Evolutionary conservation across 2,888 invertebrate species (phyloP), one percentile per base, ranked within the genome.

Genomic region (Drosophila tanythrix): DNA sequence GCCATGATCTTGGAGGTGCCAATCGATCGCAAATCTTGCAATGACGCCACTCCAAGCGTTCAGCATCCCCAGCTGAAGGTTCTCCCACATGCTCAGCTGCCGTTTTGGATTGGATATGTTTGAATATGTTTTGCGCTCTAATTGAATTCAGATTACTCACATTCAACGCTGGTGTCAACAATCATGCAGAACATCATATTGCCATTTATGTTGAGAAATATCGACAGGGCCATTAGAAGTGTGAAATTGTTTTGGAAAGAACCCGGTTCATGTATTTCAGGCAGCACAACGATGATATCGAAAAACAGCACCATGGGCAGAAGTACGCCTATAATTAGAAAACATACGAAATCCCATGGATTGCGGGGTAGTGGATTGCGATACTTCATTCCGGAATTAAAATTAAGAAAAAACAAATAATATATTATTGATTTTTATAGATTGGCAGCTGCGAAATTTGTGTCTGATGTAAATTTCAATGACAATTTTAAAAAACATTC

Each of bases 1-100:
- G 99, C 95, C 97, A 98, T 1, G 98, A 96, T 58, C 99, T 94
- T 2, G 98, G 97, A 2, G 97, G 97, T 3, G 95, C 94, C 7
- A 95, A 70, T 52, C 94, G 94, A 90, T 97, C 96, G 65, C 99
- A 99, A 0, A 94, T 93, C 4, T 94, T 90, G 93, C 75, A 75
- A 31, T 51, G n/a, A 1, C 31, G 29, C 75, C 75, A 75, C 1
- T 61, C 64, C 13, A n/a, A 6, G 0, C 35, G 27, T 1, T 40
- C 50, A 3, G n/a, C 13, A 7, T 60, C 29, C 11, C 6, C 27
- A 25, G 33, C 46, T 5, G 46, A 13, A 21, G 51, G 58, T 0
- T 27, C 27, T 29, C 15, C 5, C 13, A 13, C 1, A 7, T 38
- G 31, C 1, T 18, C 4, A 35, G 2, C 75, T 76, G 31, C 2